Conservation (phyloP, 2,888 invertebrate species). For the Apamea anceps region DNA sequence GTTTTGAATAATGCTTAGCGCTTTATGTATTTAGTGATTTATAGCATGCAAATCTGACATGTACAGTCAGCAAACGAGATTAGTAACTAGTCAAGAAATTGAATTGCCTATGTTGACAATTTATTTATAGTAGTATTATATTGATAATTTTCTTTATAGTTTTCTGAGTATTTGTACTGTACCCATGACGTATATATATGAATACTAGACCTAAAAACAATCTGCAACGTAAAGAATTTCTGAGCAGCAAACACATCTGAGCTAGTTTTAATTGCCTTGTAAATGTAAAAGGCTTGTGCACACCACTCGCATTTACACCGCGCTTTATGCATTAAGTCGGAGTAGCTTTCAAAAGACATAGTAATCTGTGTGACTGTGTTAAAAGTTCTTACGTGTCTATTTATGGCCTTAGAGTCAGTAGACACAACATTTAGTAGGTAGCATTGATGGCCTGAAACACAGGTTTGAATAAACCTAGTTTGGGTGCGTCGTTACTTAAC, state of each 20-base stretch:
- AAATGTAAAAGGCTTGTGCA: conserved; percentile 29
- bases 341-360: conserved; percentile 28
- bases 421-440: neutral
- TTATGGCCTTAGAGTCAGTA: neutral
- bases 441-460: no score
- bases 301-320: conserved; percentile 5
- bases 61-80: neutral
- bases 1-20: neutral
- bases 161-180: neutral
- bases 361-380: neutral
- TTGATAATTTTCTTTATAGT: neutral
- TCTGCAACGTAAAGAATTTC: conserved; percentile 3
- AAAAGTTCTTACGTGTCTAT: neutral
- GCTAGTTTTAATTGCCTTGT: conserved; percentile 48
- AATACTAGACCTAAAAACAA: neutral
- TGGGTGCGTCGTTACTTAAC: no score
- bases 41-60: neutral
- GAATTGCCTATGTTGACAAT: neutral
- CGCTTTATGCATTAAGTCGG: conserved; percentile 21
- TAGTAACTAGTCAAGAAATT: neutral
- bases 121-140: neutral
- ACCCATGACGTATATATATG: neutral
- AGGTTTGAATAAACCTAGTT: no score
- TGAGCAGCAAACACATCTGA: conserved; percentile 16
- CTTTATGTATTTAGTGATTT: neutral